Percentiles rank a stretch among this genome's conserved stretches.
Evolutionary conservation across 2,797 vertebrate genomes (phyloP).

Genomic region (Pteropus rufus): DNA sequence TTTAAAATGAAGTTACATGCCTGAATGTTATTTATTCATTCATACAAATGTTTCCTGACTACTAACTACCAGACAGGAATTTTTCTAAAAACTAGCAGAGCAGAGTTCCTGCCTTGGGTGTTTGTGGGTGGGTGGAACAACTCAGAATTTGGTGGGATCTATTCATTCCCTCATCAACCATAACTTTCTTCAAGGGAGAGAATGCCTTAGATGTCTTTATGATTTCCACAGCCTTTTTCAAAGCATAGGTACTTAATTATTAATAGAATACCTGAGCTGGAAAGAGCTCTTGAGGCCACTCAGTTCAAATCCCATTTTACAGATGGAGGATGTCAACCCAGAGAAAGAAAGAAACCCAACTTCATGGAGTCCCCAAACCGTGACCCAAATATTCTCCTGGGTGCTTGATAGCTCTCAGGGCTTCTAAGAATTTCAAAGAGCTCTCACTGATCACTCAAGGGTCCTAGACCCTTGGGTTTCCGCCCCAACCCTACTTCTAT

Average conservation of each 20-base stretch:
- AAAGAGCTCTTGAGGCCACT: background rate
- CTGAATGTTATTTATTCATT: background rate
- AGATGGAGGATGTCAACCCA: background rate
- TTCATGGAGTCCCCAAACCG: background rate
- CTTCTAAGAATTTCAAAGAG: conserved; percentile 2
- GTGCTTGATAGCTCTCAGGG: background rate
- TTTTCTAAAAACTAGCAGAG: background rate
- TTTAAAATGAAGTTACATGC: background rate
- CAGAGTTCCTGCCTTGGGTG: background rate
- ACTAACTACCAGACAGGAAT: background rate
- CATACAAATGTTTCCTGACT: background rate
- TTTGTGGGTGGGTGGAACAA: background rate
- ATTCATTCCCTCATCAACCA: background rate
- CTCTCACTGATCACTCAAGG: conserved; percentile 33
- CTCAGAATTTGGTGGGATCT: background rate
- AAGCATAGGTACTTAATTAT: background rate
- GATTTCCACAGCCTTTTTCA: background rate
- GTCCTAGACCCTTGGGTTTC: conserved; percentile 2
- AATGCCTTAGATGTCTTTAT: background rate
- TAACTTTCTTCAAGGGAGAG: background rate
- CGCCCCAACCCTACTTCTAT: background rate
- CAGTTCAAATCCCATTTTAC: background rate
- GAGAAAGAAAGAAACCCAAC: background rate
- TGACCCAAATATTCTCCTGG: background rate
- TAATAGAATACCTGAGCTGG: background rate